These are phyloP conservation scores for Acrobasis repandana DNA, from an alignment of 2,888 invertebrate species.

Conservation along the genomic window DNA sequence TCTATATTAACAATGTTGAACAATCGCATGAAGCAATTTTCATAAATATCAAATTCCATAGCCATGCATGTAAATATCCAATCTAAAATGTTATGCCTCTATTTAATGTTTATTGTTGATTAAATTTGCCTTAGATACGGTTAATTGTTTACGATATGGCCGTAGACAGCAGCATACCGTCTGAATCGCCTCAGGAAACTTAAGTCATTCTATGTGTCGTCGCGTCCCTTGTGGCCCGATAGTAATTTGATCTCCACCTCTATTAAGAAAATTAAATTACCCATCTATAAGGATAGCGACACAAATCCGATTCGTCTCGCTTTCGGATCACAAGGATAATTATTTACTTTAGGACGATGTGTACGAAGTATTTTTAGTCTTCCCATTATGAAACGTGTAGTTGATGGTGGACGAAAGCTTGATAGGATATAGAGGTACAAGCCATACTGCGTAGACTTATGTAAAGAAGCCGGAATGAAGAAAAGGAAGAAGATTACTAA, in stretches of 20 bases:
- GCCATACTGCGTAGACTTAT: too few species aligned
- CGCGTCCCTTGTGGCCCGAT: slow-evolving; percentile 58
- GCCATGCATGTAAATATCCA: slow-evolving; percentile 22
- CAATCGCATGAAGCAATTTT: slow-evolving; percentile 17
- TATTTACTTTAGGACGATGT: slow-evolving; percentile 13
- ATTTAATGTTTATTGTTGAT: slow-evolving; percentile 37
- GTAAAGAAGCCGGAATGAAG: too few species aligned
- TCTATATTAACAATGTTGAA: slow-evolving; percentile 8
- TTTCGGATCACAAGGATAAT: slow-evolving; percentile 12
- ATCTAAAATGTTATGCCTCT: slow-evolving; percentile 24
- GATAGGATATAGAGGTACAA: too few species aligned
- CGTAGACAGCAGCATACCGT: slow-evolving; percentile 38
- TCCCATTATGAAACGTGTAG: background rate
- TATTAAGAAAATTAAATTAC: slow-evolving; percentile 65
- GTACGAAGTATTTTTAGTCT: background rate
- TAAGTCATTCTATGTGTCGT: slow-evolving; percentile 61
- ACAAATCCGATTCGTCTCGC: slow-evolving; percentile 12
- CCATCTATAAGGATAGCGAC: slow-evolving; percentile 35
- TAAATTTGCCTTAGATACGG: slow-evolving; percentile 39
- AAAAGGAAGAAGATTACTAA: too few species aligned
- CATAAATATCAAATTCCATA: slow-evolving; percentile 6
- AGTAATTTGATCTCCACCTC: slow-evolving; percentile 64
- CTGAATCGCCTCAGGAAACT: slow-evolving; percentile 56
- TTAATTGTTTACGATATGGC: slow-evolving; percentile 50
- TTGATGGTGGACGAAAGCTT: background rate